These are phyloP conservation scores for Diaprepes abbreviatus DNA, from an alignment of 2,888 invertebrate genomes.

Conservation along the genomic window DNA sequence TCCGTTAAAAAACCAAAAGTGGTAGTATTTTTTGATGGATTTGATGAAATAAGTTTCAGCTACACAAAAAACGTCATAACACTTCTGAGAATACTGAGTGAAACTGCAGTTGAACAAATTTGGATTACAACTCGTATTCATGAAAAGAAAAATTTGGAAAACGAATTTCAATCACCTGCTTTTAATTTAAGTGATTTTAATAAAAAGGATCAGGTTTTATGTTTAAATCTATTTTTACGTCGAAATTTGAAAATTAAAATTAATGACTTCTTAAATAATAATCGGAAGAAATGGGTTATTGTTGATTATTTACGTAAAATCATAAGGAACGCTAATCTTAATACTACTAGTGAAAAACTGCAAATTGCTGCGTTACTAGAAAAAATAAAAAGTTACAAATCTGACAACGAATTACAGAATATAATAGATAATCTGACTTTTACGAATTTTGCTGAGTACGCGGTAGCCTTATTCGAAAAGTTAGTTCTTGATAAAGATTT, in stretches of 20 bases:
- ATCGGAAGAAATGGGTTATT: background rate
- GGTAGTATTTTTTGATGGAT: slow-evolving; percentile 37
- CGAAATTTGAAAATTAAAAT: slow-evolving; percentile 1
- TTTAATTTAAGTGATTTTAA: slow-evolving; percentile 25
- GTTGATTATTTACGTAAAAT: background rate
- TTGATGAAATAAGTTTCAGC: slow-evolving; percentile 37
- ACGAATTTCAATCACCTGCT: slow-evolving; percentile 11
- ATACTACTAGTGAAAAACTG: no score
- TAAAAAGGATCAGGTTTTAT: slow-evolving; percentile 18
- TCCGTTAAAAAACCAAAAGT: slow-evolving; percentile 5
- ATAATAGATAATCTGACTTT: background rate
- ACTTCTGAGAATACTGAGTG: slow-evolving; percentile 15
- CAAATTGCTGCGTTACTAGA: background rate
- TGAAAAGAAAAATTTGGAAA: slow-evolving; percentile 28
- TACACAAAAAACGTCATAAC: slow-evolving; percentile 23
- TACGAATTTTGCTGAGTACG: background rate
- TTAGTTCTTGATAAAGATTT: slow-evolving; percentile 12
- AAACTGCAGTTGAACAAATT: slow-evolving; percentile 24
- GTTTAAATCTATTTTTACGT: slow-evolving; percentile 32
- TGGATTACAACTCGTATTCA: slow-evolving; percentile 34
- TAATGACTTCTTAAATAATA: background rate
- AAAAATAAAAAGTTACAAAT: background rate
- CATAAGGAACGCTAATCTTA: no score
- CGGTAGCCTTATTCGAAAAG: slow-evolving; percentile 5
- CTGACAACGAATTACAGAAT: background rate